Evolutionary conservation across 2,888 invertebrate genomes (phyloP), one percentile per base, ranked within the genome.

Genomic region (Chydorus sphaericus): DNA sequence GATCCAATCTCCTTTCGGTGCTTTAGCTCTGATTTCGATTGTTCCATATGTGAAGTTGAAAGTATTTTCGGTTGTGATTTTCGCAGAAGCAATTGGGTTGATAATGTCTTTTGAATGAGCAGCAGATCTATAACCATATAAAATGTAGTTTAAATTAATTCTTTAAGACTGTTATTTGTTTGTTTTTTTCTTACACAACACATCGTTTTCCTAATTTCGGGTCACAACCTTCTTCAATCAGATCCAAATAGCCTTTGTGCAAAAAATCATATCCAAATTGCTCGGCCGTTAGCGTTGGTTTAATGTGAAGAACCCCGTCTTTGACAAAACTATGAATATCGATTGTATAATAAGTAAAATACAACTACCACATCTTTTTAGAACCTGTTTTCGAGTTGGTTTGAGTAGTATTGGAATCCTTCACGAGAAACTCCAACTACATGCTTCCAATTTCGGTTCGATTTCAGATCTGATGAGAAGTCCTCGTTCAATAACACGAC

Each of bases 281-380:
- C 30, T 68, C 67, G 1, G 60, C 58, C 7, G 59, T 60, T 29
- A 63, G 20, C 3, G 60, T 56, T 51, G 70, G 70, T 60, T 66
- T 68, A 28, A 70, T 65, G 62, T 63, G 66, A 11, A 70, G 64
- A 6, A 63, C 62, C 5, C 68, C 67, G 60, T 70, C 66, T 29
- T 62, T 60, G 18, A 66, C 65, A 59, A 66, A 70, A 57, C 67
- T 67, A n/a, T 18, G n/a, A n/a, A n/a, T n/a, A n/a, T n/a, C n/a
- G n/a, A n/a, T n/a, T n/a, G n/a, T n/a, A n/a, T n/a, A n/a, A n/a
- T n/a, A n/a, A n/a, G n/a, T n/a, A n/a, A n/a, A n/a, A n/a, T n/a
- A n/a, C n/a, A n/a, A n/a, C n/a, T n/a, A n/a, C n/a, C n/a, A n/a
- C n/a, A n/a, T n/a, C n/a, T n/a, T n/a, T n/a, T n/a, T n/a, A n/a